These are phyloP conservation scores for Struthio camelus DNA, from an alignment of 2,113 vertebrate species.

Conservation along the genomic window DNA sequence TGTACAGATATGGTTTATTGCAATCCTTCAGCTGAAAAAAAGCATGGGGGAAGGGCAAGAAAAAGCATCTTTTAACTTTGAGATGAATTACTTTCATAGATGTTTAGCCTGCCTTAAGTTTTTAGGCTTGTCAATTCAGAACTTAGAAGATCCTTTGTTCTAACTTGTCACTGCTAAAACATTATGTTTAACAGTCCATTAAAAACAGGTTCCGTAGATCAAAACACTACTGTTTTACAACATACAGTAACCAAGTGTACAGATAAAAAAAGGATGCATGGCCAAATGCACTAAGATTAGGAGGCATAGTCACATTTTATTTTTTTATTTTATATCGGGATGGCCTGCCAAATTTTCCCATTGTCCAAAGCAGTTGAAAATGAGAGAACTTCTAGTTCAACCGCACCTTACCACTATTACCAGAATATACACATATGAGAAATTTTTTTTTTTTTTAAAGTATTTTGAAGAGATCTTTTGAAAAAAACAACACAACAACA, in stretches of 20 bases:
- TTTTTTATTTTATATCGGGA: not conserved
- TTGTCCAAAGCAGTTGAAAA: not conserved
- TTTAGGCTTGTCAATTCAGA: not conserved
- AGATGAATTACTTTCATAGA: not conserved
- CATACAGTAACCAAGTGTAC: not conserved
- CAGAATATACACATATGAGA: not conserved
- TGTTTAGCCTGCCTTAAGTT: fast-evolving
- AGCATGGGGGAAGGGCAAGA: not conserved
- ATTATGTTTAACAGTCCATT: not conserved
- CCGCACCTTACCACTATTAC: not conserved
- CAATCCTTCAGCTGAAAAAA: constrained; percentile 19
- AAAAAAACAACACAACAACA: not conserved
- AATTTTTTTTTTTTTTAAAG: not conserved
- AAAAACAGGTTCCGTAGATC: not conserved
- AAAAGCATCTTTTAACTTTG: not conserved
- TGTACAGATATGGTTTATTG: not conserved
- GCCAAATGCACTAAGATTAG: not conserved
- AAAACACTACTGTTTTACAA: not conserved
- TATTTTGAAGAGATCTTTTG: not conserved
- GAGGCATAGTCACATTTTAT: not conserved
- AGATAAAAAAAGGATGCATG: not conserved
- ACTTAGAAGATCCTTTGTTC: not conserved
- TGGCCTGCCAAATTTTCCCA: not conserved
- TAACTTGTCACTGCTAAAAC: not conserved
- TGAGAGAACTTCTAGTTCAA: not conserved